phyloP scores from a whole-genome alignment of 2,888 invertebrate genomes.

The Melanargia galathea region DNA sequence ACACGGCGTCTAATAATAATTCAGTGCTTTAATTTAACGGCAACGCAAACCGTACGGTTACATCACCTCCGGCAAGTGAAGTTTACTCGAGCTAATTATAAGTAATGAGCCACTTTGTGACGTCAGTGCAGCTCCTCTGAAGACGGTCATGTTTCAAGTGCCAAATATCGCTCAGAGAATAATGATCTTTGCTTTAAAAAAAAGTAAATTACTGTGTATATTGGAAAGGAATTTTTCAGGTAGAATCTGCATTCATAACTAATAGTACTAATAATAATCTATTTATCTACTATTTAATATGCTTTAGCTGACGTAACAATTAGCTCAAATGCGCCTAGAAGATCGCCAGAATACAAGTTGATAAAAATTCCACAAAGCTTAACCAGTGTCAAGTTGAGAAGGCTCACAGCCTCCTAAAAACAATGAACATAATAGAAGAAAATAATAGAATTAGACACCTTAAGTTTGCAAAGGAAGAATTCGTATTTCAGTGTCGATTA shows the following conservation, averaged over 20 bases:
- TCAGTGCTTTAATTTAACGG: conserved; percentile 5
- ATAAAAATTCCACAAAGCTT: no score
- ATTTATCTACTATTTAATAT: no score
- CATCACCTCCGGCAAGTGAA: conserved; percentile 11
- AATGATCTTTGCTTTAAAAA: neutral
- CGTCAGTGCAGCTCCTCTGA: neutral
- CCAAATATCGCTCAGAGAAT: neutral
- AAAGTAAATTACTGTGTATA: neutral
- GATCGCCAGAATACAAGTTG: no score
- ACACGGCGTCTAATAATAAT: conserved; percentile 12
- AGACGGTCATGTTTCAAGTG: neutral
- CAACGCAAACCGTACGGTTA: conserved; percentile 12
- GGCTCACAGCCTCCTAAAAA: no score
- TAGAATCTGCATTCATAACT: no score
- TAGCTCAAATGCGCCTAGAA: no score
- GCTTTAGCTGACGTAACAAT: no score
- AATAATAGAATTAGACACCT: no score
- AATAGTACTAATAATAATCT: no score
- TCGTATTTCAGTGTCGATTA: neutral
- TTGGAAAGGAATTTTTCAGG: neutral
- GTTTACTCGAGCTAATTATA: conserved; percentile 4
- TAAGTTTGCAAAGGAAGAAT: no score
- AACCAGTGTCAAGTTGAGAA: no score
- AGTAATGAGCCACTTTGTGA: conserved; percentile 4
- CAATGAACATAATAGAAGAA: no score